phyloP scores from a whole-genome alignment of 1,140 invertebrate genomes.

The Ceratosolen fusciceps region DNA sequence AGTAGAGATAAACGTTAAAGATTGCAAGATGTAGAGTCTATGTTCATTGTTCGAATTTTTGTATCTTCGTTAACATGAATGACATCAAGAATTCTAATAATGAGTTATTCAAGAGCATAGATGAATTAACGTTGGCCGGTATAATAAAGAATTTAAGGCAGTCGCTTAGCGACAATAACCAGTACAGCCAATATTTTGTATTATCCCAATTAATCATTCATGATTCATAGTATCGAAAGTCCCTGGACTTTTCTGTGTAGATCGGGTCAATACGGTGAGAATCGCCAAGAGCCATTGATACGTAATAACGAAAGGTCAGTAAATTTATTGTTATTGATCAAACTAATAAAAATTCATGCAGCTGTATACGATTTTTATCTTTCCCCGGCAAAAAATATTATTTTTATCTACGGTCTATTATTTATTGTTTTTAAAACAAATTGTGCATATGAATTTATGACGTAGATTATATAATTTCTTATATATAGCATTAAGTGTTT shows the following conservation, averaged over 20 bases:
- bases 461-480: no score
- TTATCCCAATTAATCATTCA: slow-evolving; percentile 15
- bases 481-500: no score
- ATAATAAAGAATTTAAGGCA: no score
- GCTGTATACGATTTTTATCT: neutral
- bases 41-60: no score
- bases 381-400: neutral
- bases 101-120: no score
- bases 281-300: slow-evolving; percentile 12
- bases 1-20: no score
- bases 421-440: neutral
- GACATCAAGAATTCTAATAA: no score
- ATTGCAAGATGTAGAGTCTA: no score
- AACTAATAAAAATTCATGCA: slow-evolving; percentile 7
- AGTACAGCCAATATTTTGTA: slow-evolving; percentile 8
- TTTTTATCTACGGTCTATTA: neutral
- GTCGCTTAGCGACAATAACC: no score
- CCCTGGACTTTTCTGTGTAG: slow-evolving; percentile 1
- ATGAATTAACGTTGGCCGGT: no score
- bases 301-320: slow-evolving; percentile 20
- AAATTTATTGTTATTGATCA: slow-evolving; percentile 19
- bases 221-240: slow-evolving; percentile 8
- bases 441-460: no score
- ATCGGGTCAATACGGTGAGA: slow-evolving; percentile 3
- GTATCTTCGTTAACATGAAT: no score